These are phyloP conservation scores for Oryzias dopingdopingensis DNA, from an alignment of 2,797 vertebrate species.

Conservation along the genomic window DNA sequence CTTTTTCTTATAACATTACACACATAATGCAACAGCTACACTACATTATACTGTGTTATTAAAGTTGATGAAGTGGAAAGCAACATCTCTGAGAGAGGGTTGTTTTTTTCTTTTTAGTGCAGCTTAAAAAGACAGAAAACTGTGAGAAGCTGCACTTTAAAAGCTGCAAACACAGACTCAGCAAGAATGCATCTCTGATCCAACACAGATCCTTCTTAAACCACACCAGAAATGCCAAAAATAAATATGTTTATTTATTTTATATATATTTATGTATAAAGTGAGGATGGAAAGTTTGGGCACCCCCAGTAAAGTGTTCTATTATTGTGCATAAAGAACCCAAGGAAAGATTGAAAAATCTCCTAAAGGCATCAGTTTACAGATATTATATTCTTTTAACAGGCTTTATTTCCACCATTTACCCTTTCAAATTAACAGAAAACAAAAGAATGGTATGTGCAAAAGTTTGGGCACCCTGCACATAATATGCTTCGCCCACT, in stretches of 20 bases:
- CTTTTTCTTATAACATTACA: slow-evolving; percentile 95
- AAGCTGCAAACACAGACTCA: slow-evolving; percentile 71
- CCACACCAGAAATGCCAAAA: slow-evolving; percentile 71
- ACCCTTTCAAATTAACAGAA: too few relatives aligned
- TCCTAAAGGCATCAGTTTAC: too few relatives aligned
- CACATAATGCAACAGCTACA: slow-evolving; percentile 87
- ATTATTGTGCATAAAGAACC: too few relatives aligned
- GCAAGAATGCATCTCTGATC: slow-evolving; percentile 57
- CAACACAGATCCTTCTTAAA: slow-evolving; percentile 31
- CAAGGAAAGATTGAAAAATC: too few relatives aligned
- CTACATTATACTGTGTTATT: slow-evolving; percentile 84
- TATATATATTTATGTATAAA: too few relatives aligned
- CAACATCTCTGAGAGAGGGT: slow-evolving; percentile 69
- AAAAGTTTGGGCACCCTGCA: too few relatives aligned
- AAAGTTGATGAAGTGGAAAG: slow-evolving; percentile 78
- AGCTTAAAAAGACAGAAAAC: slow-evolving; percentile 71
- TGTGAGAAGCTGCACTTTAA: slow-evolving; percentile 63
- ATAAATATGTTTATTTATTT: slow-evolving; percentile 45
- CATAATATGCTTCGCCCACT: too few relatives aligned
- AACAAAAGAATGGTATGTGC: too few relatives aligned
- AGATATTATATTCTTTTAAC: too few relatives aligned
- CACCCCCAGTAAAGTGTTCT: too few relatives aligned
- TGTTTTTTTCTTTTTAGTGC: slow-evolving; percentile 72
- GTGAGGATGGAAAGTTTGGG: too few relatives aligned
- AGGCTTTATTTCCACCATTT: too few relatives aligned